Conservation (phyloP, 2,797 vertebrate genomes). For the Cercopithecus mitis region DNA sequence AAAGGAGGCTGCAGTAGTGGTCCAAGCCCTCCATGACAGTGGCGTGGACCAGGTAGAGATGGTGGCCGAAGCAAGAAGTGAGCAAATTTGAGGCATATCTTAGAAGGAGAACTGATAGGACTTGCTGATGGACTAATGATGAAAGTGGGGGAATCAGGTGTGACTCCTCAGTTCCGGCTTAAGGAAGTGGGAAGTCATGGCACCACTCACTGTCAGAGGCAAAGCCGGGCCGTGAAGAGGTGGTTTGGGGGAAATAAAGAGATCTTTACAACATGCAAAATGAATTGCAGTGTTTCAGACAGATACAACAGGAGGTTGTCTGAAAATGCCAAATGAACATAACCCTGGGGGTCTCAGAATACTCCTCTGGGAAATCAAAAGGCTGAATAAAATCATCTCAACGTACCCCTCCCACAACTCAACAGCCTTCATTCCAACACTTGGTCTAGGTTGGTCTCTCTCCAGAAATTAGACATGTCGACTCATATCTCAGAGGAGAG, state of each 20-base stretch:
- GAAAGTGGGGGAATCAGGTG: background rate
- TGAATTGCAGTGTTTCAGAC: background rate
- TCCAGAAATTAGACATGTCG: background rate
- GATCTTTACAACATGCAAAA: background rate
- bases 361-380: background rate
- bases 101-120: background rate
- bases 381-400: background rate
- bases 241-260: background rate
- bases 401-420: accelerated
- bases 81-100: background rate
- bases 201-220: background rate
- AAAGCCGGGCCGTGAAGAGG: background rate
- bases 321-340: background rate
- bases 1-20: background rate
- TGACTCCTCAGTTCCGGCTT: background rate
- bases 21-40: background rate
- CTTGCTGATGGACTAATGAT: background rate
- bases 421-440: background rate
- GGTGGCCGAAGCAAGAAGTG: background rate
- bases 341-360: background rate
- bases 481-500: background rate
- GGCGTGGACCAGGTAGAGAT: background rate
- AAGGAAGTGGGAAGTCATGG: too few species aligned
- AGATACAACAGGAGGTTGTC: background rate
- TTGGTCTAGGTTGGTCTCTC: background rate